Conservation (phyloP, 2,888 invertebrate species). For the Eupithecia insigniata region DNA sequence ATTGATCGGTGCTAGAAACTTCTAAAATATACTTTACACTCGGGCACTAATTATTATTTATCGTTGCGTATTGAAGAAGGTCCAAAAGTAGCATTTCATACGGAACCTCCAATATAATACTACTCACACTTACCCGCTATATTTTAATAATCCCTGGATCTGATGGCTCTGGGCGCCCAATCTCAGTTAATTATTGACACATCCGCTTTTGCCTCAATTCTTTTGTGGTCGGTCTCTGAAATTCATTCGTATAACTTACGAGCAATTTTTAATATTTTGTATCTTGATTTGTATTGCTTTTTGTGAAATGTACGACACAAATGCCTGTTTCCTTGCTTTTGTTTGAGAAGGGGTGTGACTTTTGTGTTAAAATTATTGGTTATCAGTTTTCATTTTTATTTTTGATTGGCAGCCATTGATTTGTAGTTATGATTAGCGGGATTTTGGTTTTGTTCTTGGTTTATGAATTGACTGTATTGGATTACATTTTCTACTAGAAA, state of each 20-base stretch:
- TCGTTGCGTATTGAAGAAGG: too few relatives aligned
- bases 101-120: neutral
- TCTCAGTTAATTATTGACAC: constrained; percentile 84
- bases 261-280: constrained; percentile 14
- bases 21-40: too few relatives aligned
- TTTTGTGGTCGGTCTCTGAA: constrained; percentile 31
- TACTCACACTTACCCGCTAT: constrained; percentile 45
- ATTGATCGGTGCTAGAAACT: too few relatives aligned
- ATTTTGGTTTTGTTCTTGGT: constrained; percentile 8
- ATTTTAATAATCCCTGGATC: constrained; percentile 69
- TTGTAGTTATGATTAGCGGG: constrained; percentile 9
- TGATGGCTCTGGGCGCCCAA: constrained; percentile 77
- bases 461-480: constrained; percentile 9
- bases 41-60: too few relatives aligned
- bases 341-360: constrained; percentile 26
- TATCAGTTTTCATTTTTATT: constrained; percentile 36
- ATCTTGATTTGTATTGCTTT: constrained; percentile 5
- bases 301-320: constrained; percentile 20
- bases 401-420: constrained; percentile 17
- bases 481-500: neutral
- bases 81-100: neutral
- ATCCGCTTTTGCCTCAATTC: constrained; percentile 70
- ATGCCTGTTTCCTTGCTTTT: constrained; percentile 33
- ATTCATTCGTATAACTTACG: constrained; percentile 15
- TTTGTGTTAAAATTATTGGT: constrained; percentile 37